These are phyloP conservation scores for Propithecus coquereli DNA, from an alignment of 2,113 vertebrate species.

Conservation along the genomic window DNA sequence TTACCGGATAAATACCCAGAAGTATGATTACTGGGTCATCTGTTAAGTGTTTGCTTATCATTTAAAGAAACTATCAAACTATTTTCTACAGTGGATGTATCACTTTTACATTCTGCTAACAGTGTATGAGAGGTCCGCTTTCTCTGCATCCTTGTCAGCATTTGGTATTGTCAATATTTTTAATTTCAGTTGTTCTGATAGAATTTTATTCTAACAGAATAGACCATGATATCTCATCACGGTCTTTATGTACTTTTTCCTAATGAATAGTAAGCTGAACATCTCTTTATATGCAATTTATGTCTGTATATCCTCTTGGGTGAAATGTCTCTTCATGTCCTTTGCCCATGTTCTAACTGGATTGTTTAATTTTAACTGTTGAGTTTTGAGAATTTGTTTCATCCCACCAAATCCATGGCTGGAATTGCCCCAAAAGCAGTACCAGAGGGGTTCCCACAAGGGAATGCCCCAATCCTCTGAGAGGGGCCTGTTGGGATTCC, in stretches of 20 bases:
- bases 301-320: background rate
- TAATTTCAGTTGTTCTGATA: background rate
- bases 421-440: background rate
- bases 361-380: background rate
- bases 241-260: background rate
- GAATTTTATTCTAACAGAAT: background rate
- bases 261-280: background rate
- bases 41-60: background rate
- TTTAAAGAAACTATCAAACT: background rate
- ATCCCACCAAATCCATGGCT: accelerated
- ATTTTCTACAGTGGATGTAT: background rate
- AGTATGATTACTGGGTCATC: background rate
- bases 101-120: background rate
- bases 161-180: background rate
- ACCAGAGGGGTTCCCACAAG: background rate
- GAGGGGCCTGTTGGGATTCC: background rate
- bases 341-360: background rate
- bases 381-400: background rate
- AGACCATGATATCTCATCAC: background rate
- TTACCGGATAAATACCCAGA: background rate
- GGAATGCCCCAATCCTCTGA: background rate
- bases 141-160: background rate
- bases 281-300: background rate
- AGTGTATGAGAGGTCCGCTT: background rate
- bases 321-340: background rate